Base-by-base conservation (phyloP, 2,113 vertebrate genomes). In the Oriolus oriolus region DNA sequence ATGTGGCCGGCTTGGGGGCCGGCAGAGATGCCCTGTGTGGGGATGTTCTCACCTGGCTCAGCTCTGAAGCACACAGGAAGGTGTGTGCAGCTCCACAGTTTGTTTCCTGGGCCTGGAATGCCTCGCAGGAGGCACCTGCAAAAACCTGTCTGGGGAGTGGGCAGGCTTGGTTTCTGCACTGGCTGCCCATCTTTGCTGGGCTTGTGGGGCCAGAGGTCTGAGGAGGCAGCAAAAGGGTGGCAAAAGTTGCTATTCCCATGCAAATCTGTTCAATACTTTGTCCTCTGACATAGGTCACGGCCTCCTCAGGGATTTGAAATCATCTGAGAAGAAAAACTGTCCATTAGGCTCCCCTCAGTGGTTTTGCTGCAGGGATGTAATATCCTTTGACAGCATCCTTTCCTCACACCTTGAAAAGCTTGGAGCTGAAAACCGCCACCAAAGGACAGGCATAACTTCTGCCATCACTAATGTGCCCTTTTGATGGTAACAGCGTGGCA, bases 111-210 rank as follows among this genome's bases (percentile, higher is more conserved):
- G 16, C 22, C 37, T 37, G n/a, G 45, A 30, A 27, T 16, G 16
- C 11, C 26, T 37, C 21, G 0, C 1, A 2, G 11, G 47, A 7
- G 6, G 8, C 6, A 56, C 4, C 14, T 27, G 17, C 11, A 8
- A 26, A 64, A 65, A 53, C 9, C 5, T 7, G 5, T 16, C 75
- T 45, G 44, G 17, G 37, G 3, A 44, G 11, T 2, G 5, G 44
- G 45, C 26, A 84, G 47, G 9, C 21, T 6, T 80, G 28, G 17
- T 13, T 53, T 47, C 41, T 54, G n/a, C 1, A 1, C 37, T 59
- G 33, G 35, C 11, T 16, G 12, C 11, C 18, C 0, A 0, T n/a
- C 1, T 0, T 52, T 44, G 24, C n/a, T 9, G 12, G 70, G 53
- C 6, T 1, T 1, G 6, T 5, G 6, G 42, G 65, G 41, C 49